These are phyloP conservation scores for Monopterus albus DNA, from an alignment of 2,113 vertebrate genomes.

Conservation along the genomic window DNA sequence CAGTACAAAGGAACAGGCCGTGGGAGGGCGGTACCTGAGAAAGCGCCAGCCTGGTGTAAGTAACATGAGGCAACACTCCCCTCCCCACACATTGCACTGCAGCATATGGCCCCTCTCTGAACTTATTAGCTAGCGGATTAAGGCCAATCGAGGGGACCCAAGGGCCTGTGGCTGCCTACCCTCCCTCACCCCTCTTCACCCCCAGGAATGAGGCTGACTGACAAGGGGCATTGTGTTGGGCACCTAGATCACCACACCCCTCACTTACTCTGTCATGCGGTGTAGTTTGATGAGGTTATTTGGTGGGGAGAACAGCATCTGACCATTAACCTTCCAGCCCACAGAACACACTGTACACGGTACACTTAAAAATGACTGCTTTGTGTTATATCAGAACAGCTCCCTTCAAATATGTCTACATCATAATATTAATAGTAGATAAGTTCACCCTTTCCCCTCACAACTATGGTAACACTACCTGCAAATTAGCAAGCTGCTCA, in stretches of 20 bases:
- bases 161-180: conserved; percentile 80
- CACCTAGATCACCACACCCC: conserved; percentile 89
- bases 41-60: conserved; percentile 93
- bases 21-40: conserved; percentile 92
- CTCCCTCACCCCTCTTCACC: conserved; percentile 76
- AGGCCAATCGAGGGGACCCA: conserved; percentile 86
- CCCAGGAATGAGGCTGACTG: conserved; percentile 92
- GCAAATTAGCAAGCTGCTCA: conserved; percentile 63
- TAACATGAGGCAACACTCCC: conserved; percentile 87
- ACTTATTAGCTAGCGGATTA: conserved; percentile 96
- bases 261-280: conserved; percentile 88
- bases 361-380: conserved; percentile 15
- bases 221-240: conserved; percentile 87
- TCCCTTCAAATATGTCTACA: conserved; percentile 46
- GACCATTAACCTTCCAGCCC: conserved; percentile 54
- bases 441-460: conserved; percentile 43
- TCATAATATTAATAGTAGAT: conserved; percentile 54
- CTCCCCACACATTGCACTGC: conserved; percentile 87
- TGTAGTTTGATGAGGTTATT: conserved; percentile 81
- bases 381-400: conserved; percentile 18
- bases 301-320: conserved; percentile 50
- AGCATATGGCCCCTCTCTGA: conserved; percentile 97
- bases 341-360: conserved; percentile 16
- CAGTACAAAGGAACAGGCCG: conserved; percentile 88
- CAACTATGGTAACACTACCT: conserved; percentile 58